Evolutionary conservation across 2,113 vertebrate genomes (phyloP).

Genomic region (Myotis brandtii): DNA sequence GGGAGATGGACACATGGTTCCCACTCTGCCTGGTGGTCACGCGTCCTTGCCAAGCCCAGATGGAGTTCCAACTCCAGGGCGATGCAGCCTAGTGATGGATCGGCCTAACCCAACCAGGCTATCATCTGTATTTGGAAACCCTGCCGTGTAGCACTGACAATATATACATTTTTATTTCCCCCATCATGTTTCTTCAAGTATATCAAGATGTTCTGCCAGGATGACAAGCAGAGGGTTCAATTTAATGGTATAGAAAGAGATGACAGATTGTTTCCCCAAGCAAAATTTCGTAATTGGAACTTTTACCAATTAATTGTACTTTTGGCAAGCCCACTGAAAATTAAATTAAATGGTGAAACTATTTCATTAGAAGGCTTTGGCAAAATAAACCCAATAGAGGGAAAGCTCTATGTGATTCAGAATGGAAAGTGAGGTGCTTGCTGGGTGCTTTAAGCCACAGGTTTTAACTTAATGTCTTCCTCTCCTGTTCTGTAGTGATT

Average conservation of each 20-base stretch:
- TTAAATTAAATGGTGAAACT: slow-evolving; percentile 85
- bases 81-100: slow-evolving; percentile 82
- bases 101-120: slow-evolving; percentile 71
- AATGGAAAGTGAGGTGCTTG: slow-evolving; percentile 79
- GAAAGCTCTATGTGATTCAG: slow-evolving; percentile 84
- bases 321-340: slow-evolving; percentile 85
- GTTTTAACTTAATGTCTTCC: not conserved
- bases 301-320: slow-evolving; percentile 87
- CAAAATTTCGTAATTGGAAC: slow-evolving; percentile 76
- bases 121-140: slow-evolving; percentile 82
- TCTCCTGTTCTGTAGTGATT: not conserved
- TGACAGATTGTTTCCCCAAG: slow-evolving; percentile 78
- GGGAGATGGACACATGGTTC: slow-evolving; percentile 84
- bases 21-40: slow-evolving; percentile 83
- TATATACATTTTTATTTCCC: slow-evolving; percentile 64
- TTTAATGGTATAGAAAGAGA: slow-evolving; percentile 81
- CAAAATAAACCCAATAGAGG: slow-evolving; percentile 83
- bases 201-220: slow-evolving; percentile 85
- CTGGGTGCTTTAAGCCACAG: slow-evolving; percentile 77
- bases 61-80: slow-evolving; percentile 80
- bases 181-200: slow-evolving; percentile 79
- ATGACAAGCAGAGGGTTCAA: slow-evolving; percentile 81
- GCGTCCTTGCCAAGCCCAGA: slow-evolving; percentile 78
- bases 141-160: slow-evolving; percentile 65
- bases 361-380: slow-evolving; percentile 86